Evolutionary conservation across 2,797 vertebrate species (phyloP), one percentile per base, ranked within the genome.

Genomic region (Labroides dimidiatus): DNA sequence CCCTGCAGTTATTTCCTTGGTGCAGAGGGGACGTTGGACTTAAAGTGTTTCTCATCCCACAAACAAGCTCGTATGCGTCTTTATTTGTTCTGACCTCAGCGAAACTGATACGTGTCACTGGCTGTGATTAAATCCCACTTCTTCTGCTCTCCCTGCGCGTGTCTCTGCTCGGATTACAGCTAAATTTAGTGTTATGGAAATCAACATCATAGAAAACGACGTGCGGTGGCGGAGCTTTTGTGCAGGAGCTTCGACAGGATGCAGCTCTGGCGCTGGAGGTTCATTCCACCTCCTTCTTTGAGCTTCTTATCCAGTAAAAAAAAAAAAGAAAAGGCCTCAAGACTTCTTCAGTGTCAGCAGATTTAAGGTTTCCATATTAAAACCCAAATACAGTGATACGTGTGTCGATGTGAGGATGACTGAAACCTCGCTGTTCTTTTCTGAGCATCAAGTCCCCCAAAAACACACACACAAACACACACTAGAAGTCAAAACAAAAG

Each of bases 121-220:
- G 45, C 41, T 61, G 50, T 48, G 50, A 74, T 67, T 73, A 61
- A 77, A 85, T 72, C 60, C 56, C 52, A 68, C 44, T 69, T 75
- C 47, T 56, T 73, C 63, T 47, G 49, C 59, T 73, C 41, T 58
- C 19, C 33, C 66, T 61, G 2, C 49, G 41, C 44, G 48, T 8
- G 41, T 72, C 61, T 81, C 30, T 23, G 56, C 19, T n/a, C 41
- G 59, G 72, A 87, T 89, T 75, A 77, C 63, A 49, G 64, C 68
- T 87, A 80, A 77, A 80, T 83, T 85, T 86, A 87, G 78, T 66
- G 62, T 64, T 41, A 69, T 72, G 70, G 67, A 84, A 85, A 77
- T 69, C 63, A 59, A 64, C 75, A 82, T 72, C 56, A 66, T 72
- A 60, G 54, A 42, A 56, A 55, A 49, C 67, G 59, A 24, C 11